A percentile compares a stretch with the other conserved stretches of the same genome.
phyloP scores from a whole-genome alignment of 2,113 vertebrate genomes.

The Australoheros scitulus region DNA sequence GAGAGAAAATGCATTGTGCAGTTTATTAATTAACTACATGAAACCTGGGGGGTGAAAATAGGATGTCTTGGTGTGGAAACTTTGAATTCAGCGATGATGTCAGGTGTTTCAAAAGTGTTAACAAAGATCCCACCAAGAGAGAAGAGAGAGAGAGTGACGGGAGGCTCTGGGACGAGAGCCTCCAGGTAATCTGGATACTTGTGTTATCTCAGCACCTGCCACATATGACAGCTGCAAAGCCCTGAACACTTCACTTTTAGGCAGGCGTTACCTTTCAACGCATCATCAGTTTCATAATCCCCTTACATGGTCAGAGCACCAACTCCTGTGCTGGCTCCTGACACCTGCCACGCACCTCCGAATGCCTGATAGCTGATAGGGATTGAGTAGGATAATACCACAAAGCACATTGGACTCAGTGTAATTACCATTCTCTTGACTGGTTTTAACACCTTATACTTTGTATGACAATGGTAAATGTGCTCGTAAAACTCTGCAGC shows the following conservation, averaged over 20 bases:
- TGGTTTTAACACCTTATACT: constrained; percentile 27
- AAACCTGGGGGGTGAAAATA: not conserved
- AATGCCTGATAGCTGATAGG: constrained; percentile 59
- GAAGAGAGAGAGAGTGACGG: not conserved
- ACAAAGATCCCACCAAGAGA: constrained; percentile 44
- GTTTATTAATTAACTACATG: constrained; percentile 8
- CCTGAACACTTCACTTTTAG: constrained; percentile 74
- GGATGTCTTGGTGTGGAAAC: not conserved
- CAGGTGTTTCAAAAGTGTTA: constrained; percentile 50
- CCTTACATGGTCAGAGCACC: constrained; percentile 75
- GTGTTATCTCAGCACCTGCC: constrained; percentile 75
- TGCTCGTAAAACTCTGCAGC: constrained; percentile 29
- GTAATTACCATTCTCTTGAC: constrained; percentile 67
- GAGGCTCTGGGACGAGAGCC: constrained; percentile 43
- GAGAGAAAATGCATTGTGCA: not conserved
- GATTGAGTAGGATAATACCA: constrained; percentile 67
- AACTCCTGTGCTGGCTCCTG: constrained; percentile 59
- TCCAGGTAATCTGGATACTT: constrained; percentile 72
- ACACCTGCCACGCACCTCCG: constrained; percentile 60
- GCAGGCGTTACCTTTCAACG: constrained; percentile 77
- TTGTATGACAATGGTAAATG: constrained; percentile 7
- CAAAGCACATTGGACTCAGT: constrained; percentile 28
- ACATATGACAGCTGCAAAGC: constrained; percentile 71
- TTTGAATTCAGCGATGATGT: constrained; percentile 45
- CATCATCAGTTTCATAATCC: constrained; percentile 82